These are phyloP conservation scores for Pristiophorus japonicus DNA, from an alignment of 2,113 vertebrate genomes.

Conservation along the genomic window DNA sequence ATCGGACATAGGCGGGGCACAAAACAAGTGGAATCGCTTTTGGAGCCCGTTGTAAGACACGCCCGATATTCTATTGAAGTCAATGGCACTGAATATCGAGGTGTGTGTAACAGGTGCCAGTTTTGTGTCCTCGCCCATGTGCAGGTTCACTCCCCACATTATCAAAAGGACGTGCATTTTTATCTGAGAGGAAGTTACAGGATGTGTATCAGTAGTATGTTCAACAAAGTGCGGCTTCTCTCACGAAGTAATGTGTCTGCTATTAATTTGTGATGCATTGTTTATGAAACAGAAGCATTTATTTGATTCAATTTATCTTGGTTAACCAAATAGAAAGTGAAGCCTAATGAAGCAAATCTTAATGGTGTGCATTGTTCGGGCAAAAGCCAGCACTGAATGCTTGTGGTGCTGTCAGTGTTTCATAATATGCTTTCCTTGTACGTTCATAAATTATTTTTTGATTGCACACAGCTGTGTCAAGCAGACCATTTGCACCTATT, in stretches of 20 bases:
- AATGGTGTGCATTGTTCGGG: neutral
- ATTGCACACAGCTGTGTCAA: neutral
- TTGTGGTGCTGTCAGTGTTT: neutral
- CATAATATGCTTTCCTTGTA: no score
- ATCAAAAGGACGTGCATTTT: neutral
- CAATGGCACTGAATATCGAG: no score
- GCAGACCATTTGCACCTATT: neutral
- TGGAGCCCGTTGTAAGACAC: no score
- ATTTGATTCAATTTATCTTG: neutral
- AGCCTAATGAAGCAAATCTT: neutral
- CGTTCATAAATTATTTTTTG: neutral
- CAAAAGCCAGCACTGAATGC: neutral
- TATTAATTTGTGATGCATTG: neutral
- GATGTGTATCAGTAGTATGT: neutral
- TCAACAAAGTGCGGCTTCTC: neutral
- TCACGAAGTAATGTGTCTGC: neutral
- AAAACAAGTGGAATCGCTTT: neutral
- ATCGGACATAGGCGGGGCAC: no score
- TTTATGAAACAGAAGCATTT: neutral
- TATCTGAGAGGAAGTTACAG: neutral
- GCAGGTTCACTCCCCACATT: no score
- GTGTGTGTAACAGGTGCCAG: neutral
- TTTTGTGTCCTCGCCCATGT: neutral
- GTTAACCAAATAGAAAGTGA: neutral
- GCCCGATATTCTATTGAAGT: no score